Base-by-base conservation (phyloP, 1,140 invertebrate species). In the Panagrolaimus sp. region DNA sequence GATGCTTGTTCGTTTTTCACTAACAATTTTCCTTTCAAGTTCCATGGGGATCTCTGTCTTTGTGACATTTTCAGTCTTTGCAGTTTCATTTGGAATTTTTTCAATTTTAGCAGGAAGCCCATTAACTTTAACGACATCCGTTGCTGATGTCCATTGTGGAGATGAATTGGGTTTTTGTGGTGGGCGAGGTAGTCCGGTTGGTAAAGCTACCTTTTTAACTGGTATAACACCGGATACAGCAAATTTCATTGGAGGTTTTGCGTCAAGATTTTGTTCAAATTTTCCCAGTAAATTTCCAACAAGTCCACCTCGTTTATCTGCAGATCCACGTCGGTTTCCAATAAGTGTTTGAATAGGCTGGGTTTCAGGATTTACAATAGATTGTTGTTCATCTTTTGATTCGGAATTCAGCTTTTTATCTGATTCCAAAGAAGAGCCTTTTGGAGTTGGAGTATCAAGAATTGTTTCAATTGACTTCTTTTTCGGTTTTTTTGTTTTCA, bases 251-350 rank as follows among this genome's bases (percentile, higher is more conserved):
- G 51, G 51, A 57, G 51, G 20, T 27, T 25, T 27, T 25, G 13
- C 27, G 11, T 57, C 51, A 16, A 27, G 27, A 25, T 57, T 20
- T 27, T 57, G 51, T 27, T 57, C 51, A 20, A 57, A 27, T 16
- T 57, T 57, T 57, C 20, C 51, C 11, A 57, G n/a, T 3, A 57
- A 27, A 57, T 75, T 66, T 46, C 75, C 74, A 63, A 74, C 74
- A 4, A 76, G 63, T 57, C 74, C 74, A n/a, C 74, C 74, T 13
- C 74, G 68, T 61, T 75, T 73, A 42, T 72, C 74, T 5, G 72
- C 72, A 46, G 93, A 90, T 68, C 91, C 89, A 92, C 94, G 98
- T 84, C 98, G 98, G 82, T 98, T 94, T 66, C 92, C 92, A 82
- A 98, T 92, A 68, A 97, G 88, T 86, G 51, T 57, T 97, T 93